Evolutionary conservation across 1,140 invertebrate species (phyloP).

Genomic region (Leptinotarsa defecta): DNA sequence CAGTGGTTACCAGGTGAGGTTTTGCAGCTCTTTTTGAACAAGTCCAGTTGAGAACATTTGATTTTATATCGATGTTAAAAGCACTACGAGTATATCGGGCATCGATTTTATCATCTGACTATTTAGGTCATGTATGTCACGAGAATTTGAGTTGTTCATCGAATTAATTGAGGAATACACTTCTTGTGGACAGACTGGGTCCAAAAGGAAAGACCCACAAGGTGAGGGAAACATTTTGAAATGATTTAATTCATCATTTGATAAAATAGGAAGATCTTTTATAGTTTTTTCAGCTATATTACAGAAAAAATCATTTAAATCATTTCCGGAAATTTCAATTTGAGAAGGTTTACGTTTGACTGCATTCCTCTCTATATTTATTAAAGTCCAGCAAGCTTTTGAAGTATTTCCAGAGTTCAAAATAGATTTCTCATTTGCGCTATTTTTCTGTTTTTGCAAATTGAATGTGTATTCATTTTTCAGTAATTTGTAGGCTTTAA

Average conservation of each 20-base stretch:
- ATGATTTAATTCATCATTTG: not conserved
- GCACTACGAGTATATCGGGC: no score
- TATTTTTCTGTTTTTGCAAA: not conserved
- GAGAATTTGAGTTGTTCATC: no score
- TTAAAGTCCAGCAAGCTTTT: not conserved
- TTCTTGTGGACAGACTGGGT: no score
- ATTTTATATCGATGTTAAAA: no score
- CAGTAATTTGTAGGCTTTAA: not conserved
- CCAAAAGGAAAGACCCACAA: not conserved
- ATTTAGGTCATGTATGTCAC: no score
- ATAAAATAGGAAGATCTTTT: not conserved
- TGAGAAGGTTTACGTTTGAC: not conserved
- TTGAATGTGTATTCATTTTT: not conserved
- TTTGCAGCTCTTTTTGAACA: no score
- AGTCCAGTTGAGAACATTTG: no score
- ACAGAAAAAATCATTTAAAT: not conserved
- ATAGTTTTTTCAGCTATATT: not conserved
- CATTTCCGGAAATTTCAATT: not conserved
- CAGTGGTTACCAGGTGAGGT: no score
- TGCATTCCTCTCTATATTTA: no score
- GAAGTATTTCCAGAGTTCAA: not conserved
- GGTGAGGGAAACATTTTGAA: not conserved
- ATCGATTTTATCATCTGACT: no score
- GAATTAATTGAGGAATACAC: no score
- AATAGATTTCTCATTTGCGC: not conserved